Evolutionary conservation across 2,797 vertebrate species (phyloP).

Genomic region (Sarcoramphus papa): DNA sequence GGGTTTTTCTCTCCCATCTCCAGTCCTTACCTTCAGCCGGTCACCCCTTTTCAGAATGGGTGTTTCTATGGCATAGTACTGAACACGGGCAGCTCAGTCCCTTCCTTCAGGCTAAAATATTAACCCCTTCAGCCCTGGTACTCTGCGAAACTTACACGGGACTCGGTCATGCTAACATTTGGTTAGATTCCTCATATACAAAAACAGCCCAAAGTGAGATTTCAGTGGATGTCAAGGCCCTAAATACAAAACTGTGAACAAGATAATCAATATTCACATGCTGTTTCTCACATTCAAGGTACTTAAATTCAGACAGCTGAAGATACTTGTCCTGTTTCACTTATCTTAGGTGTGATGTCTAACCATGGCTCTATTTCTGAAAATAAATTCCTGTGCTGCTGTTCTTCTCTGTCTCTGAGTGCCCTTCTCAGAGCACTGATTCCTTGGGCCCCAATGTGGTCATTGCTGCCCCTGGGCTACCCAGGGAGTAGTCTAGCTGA

Average conservation of each 20-base stretch:
- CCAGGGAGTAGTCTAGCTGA: background rate
- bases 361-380: background rate
- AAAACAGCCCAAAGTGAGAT: background rate
- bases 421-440: background rate
- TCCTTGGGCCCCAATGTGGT: background rate
- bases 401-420: background rate
- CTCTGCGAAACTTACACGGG: fast-evolving
- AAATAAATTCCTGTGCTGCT: background rate
- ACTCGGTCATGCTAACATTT: background rate
- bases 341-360: background rate
- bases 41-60: background rate
- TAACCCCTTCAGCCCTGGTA: background rate
- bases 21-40: background rate
- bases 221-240: background rate
- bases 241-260: background rate
- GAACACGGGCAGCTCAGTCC: background rate
- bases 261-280: background rate
- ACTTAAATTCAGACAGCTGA: background rate
- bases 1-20: background rate
- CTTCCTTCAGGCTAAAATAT: background rate
- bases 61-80: background rate
- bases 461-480: background rate
- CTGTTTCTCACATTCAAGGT: background rate
- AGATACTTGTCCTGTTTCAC: background rate
- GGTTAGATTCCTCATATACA: background rate